Percentiles rank a stretch among this genome's conserved stretches.
Evolutionary conservation across 1,140 invertebrate genomes (phyloP).

Genomic region (Muscidifurax raptorellus): DNA sequence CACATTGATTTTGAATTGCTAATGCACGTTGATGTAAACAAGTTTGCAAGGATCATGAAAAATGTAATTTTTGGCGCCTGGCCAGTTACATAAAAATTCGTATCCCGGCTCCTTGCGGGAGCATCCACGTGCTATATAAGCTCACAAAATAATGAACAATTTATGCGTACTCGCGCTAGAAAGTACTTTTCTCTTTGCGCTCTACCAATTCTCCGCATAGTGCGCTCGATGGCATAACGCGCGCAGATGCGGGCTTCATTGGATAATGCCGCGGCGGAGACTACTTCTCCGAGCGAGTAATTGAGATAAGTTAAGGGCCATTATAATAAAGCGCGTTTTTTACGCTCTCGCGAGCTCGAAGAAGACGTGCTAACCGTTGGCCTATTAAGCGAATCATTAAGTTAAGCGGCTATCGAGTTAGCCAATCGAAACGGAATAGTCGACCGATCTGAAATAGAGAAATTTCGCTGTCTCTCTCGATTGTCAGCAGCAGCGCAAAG

Average conservation of each 20-base stretch:
- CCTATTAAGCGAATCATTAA: neutral
- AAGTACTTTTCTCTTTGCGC: neutral
- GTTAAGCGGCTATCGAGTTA: neutral
- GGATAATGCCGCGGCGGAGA: slow-evolving; percentile 25
- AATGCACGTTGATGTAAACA: too few species aligned
- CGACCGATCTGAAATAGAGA: neutral
- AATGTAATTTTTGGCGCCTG: neutral
- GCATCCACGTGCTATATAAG: too few species aligned
- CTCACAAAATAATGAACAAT: neutral
- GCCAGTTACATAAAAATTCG: neutral
- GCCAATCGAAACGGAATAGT: slow-evolving; percentile 8
- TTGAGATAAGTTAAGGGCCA: slow-evolving; percentile 45
- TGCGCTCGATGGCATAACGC: neutral
- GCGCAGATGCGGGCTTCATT: slow-evolving; percentile 48
- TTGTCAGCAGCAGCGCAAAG: slow-evolving; percentile 43
- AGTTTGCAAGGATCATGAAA: neutral
- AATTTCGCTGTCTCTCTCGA: neutral
- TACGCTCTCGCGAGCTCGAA: slow-evolving; percentile 15
- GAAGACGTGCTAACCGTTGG: slow-evolving; percentile 20
- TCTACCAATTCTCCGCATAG: neutral
- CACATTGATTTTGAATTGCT: too few species aligned
- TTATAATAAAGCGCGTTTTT: slow-evolving; percentile 46
- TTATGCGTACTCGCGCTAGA: neutral
- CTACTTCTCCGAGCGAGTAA: slow-evolving; percentile 33
- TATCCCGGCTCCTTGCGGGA: too few species aligned